Evolutionary conservation across 2,113 vertebrate species (phyloP).

Genomic region (Nettapus auritus): DNA sequence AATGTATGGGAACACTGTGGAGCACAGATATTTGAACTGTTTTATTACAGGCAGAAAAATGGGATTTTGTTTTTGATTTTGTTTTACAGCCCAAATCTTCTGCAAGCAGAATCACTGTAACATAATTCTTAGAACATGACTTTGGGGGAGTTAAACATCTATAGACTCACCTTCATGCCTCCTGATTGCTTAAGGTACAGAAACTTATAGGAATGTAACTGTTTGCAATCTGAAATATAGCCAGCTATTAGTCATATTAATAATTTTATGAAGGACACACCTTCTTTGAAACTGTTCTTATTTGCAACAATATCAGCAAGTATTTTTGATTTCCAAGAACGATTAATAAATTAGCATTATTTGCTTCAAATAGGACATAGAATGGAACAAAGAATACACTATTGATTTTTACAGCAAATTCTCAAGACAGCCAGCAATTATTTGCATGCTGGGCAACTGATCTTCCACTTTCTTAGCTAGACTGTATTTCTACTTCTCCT

Average conservation of each 20-base stretch:
- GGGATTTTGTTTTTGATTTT: neutral
- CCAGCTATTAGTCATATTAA: neutral
- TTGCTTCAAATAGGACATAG: neutral
- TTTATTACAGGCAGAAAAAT: neutral
- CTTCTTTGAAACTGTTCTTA: neutral
- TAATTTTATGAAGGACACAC: neutral
- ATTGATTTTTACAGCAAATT: conserved; percentile 10
- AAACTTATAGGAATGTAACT: neutral
- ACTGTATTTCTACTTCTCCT: conserved; percentile 9
- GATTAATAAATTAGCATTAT: neutral
- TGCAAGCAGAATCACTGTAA: neutral
- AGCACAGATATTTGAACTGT: neutral
- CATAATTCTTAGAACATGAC: neutral
- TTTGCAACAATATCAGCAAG: neutral
- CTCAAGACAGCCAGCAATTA: neutral
- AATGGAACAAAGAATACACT: neutral
- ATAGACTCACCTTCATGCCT: neutral
- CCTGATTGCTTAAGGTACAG: neutral
- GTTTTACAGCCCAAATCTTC: neutral
- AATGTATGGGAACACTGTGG: accelerated
- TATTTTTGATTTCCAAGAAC: neutral
- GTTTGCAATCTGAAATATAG: neutral
- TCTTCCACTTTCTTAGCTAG: neutral
- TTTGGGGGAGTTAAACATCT: neutral
- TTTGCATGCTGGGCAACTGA: neutral